Conservation (phyloP, 2,113 vertebrate species). For the Leucoraja erinaceus region DNA sequence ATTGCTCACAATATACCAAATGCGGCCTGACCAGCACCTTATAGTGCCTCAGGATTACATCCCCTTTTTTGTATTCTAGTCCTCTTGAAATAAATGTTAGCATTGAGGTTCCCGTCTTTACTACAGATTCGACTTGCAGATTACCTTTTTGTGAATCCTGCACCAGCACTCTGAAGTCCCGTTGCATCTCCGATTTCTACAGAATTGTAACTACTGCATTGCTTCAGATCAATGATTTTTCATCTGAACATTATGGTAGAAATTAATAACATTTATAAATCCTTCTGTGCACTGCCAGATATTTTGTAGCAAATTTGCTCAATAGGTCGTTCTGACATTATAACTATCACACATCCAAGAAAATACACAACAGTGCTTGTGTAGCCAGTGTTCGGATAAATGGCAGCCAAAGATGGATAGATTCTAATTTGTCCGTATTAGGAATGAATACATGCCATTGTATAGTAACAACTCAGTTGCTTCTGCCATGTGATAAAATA, state of each 20-base stretch:
- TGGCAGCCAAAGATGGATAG: not conserved
- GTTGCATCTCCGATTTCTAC: no score
- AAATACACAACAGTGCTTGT: not conserved
- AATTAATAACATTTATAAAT: not conserved
- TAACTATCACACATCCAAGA: not conserved
- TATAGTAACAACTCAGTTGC: not conserved
- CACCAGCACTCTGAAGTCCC: no score
- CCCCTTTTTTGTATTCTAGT: no score
- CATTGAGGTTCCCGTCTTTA: no score
- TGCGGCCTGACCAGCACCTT: no score
- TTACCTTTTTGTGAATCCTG: no score
- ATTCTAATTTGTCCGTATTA: not conserved
- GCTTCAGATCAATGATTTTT: no score
- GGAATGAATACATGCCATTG: not conserved
- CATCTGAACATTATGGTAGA: not conserved
- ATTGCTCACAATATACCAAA: no score
- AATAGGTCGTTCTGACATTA: not conserved
- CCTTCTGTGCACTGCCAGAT: not conserved
- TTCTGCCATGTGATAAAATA: not conserved
- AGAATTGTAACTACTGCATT: no score
- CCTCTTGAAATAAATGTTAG: no score
- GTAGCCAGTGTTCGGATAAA: not conserved
- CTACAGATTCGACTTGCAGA: no score
- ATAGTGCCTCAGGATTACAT: no score
- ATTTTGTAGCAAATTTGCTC: not conserved